A percentile compares a stretch with the other conserved stretches of the same genome.
Conservation (phyloP, 2,888 invertebrate genomes). For the Caenorhabditis drosophilae region DNA sequence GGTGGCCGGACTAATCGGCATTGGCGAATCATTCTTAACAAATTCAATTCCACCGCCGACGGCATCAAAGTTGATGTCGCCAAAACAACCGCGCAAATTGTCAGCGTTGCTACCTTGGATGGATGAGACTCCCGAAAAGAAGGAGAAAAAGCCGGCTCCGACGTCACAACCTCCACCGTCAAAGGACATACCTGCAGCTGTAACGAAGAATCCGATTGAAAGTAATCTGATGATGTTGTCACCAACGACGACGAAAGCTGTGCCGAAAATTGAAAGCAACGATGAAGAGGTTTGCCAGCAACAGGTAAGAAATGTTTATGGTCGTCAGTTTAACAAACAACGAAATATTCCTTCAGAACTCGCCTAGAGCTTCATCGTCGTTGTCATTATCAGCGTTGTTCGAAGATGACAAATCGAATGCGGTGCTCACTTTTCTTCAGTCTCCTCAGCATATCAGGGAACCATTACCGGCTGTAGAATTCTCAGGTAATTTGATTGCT, state of each 20-base stretch:
- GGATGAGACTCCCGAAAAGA: too few species aligned
- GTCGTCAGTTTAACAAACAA: too few species aligned
- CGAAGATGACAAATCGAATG: slow-evolving; percentile 20
- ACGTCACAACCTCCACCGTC: too few species aligned
- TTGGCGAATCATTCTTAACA: too few species aligned
- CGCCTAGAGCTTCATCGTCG: slow-evolving; percentile 18
- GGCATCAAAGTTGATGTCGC: background rate
- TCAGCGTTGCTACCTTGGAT: slow-evolving; percentile 25
- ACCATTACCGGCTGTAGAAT: slow-evolving; percentile 36
- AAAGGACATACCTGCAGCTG: too few species aligned
- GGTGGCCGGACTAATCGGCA: too few species aligned
- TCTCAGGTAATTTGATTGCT: slow-evolving; percentile 31
- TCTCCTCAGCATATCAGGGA: slow-evolving; percentile 26
- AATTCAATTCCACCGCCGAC: too few species aligned
- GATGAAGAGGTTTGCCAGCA: background rate
- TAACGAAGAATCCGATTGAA: too few species aligned
- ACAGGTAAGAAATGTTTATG: background rate
- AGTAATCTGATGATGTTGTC: too few species aligned
- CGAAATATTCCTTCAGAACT: too few species aligned
- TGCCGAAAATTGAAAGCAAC: background rate
- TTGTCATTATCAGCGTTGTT: slow-evolving; percentile 19
- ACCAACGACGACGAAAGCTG: too few species aligned
- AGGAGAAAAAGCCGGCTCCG: too few species aligned
- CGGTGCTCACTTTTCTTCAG: slow-evolving; percentile 11
- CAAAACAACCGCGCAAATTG: slow-evolving; percentile 5